Base-by-base conservation (phyloP, 2,797 vertebrate genomes). In the Phrynocephalus vlangalii region DNA sequence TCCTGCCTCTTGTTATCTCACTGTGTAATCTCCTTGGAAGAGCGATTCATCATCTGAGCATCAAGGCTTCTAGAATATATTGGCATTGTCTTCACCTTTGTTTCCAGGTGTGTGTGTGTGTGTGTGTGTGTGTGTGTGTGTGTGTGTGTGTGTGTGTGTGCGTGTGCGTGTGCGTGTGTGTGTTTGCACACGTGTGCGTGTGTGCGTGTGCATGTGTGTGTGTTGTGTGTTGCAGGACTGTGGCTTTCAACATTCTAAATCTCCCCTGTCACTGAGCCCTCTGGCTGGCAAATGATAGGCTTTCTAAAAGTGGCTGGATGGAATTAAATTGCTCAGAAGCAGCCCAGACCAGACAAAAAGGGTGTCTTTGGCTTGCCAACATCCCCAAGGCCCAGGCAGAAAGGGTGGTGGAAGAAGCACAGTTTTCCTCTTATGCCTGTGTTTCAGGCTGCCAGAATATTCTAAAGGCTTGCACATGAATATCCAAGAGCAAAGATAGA, bases 401-500 rank as follows among this genome's bases (percentile, higher is more conserved):
- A 91, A 88, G 82, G 73, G 52, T 82, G 79, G 63, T 56, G 80
- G 56, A 5, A 38, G 7, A 79, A 48, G 18, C 83, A 52, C 44
- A 44, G 30, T 75, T 44, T 24, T 73, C 66, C 18, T 13, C 60
- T 63, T 15, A 3, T 60, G 76, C 22, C 16, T 83, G 89, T 13
- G 72, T 76, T 67, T 73, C 71, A 63, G 67, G 56, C 80, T 94
- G 90, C 85, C 90, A 91, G 24, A 77, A 91, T 10, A 76, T 86
- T 68, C 89, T 79, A 75, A 89, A 79, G 56, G 76, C 84, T 92
- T 82, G 87, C 92, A 84, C 87, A 48, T 28, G 83, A 91, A 50
- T 75, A 84, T 56, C 84, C 44, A 33, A 4, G 7, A 0, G 2
- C 88, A 20, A 94, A 94, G 92, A 87, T 30, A 91, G 91, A 94